Evolutionary conservation across 2,888 invertebrate genomes (phyloP).

Genomic region (Nycteola revayana): DNA sequence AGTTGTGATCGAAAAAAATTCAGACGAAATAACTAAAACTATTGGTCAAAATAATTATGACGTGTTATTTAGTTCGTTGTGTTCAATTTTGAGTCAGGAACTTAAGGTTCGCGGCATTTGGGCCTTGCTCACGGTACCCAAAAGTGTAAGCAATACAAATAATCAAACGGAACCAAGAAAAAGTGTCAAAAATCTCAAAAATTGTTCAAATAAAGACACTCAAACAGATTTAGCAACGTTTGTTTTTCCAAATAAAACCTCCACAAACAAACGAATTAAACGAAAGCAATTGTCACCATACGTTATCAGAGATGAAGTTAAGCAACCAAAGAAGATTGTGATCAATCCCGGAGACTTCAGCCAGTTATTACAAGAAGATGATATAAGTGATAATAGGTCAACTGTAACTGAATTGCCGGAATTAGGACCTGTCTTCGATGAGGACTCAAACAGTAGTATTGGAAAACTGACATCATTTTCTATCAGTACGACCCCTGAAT

Average conservation of each 20-base stretch:
- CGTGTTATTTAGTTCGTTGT: constrained; percentile 50
- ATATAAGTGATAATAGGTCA: too few species aligned
- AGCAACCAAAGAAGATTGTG: constrained; percentile 35
- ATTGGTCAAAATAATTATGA: constrained; percentile 65
- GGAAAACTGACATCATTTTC: constrained; percentile 43
- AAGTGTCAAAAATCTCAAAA: too few species aligned
- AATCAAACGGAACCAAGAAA: constrained; percentile 20
- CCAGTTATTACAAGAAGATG: constrained; percentile 3
- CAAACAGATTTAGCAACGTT: constrained; percentile 48
- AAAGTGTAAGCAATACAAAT: constrained; percentile 6
- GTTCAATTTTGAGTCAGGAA: constrained; percentile 57
- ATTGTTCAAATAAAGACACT: neutral
- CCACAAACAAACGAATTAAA: constrained; percentile 24
- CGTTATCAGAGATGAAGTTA: constrained; percentile 9
- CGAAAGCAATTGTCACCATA: constrained; percentile 43
- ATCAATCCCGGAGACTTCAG: constrained; percentile 38
- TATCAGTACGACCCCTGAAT: constrained; percentile 21
- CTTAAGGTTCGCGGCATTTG: constrained; percentile 54
- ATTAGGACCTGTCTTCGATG: constrained; percentile 32
- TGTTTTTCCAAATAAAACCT: constrained; percentile 20
- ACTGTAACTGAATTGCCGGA: constrained; percentile 15
- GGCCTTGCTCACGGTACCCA: constrained; percentile 44
- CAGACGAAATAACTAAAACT: constrained; percentile 47
- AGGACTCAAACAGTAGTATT: constrained; percentile 47
- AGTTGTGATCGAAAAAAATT: constrained; percentile 41